Conservation (phyloP, 2,113 vertebrate species). For the Danionella cerebrum region DNA sequence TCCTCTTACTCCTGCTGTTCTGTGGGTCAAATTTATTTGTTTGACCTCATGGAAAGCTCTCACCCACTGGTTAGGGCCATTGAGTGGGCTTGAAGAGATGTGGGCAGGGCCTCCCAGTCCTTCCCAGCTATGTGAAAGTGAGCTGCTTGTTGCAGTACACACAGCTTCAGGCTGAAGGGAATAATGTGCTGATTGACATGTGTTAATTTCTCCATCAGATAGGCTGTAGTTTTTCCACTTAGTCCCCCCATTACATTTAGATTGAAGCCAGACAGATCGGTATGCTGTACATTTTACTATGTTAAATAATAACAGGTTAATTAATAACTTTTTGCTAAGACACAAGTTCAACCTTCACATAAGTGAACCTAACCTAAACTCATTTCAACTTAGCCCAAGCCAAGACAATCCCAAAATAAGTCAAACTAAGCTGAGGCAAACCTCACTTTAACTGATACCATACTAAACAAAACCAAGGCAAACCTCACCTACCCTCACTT, state of each 20-base stretch:
- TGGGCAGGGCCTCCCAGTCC: conserved; percentile 6
- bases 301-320: too few relatives aligned
- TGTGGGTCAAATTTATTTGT: conserved; percentile 39
- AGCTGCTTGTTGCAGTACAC: conserved; percentile 55
- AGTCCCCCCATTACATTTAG: conserved; percentile 43
- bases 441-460: too few relatives aligned
- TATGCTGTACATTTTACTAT: too few relatives aligned
- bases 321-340: too few relatives aligned
- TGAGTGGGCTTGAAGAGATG: conserved; percentile 20
- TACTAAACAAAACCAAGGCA: too few relatives aligned
- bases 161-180: conserved; percentile 47
- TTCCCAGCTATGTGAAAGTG: conserved; percentile 45
- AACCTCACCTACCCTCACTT: too few relatives aligned
- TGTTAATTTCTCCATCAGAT: conserved; percentile 42
- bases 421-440: too few relatives aligned
- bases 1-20: conserved; percentile 29
- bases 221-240: conserved; percentile 43
- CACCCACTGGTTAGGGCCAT: conserved; percentile 18
- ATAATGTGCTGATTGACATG: conserved; percentile 60
- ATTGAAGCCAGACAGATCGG: too few relatives aligned
- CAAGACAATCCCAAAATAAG: too few relatives aligned
- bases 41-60: conserved; percentile 67
- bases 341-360: too few relatives aligned
- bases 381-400: too few relatives aligned
- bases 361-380: too few relatives aligned